Percentiles rank a stretch among this genome's conserved stretches.
Evolutionary conservation across 1,140 invertebrate species (phyloP).

Genomic region (Lepidurus packardi): DNA sequence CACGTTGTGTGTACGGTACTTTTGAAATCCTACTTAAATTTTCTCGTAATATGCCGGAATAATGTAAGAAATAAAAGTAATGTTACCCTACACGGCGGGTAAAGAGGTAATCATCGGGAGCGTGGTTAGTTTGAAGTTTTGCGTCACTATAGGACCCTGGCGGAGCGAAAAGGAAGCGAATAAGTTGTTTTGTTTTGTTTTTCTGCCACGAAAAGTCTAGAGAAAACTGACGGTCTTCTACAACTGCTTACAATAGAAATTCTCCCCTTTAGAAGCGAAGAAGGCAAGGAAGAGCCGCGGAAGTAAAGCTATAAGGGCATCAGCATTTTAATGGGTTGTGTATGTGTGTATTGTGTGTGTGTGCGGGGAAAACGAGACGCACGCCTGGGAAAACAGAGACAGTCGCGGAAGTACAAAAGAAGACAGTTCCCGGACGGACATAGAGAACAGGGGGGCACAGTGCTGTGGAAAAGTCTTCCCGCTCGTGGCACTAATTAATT

Average conservation of each 20-base stretch:
- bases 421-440: conserved; percentile 20
- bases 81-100: no score
- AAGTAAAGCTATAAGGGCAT: conserved; percentile 22
- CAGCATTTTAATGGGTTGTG: conserved; percentile 21
- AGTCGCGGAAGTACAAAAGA: conserved; percentile 17
- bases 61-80: no score
- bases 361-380: not conserved
- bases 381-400: conserved; percentile 20
- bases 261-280: not conserved
- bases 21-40: no score
- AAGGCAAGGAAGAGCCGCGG: conserved; percentile 8
- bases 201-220: not conserved
- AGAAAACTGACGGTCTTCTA: conserved; percentile 13
- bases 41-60: no score
- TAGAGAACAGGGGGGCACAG: not conserved
- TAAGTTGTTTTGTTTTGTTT: not conserved
- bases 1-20: no score
- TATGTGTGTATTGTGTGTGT: conserved; percentile 14
- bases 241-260: conserved; percentile 6
- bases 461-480: conserved; percentile 14
- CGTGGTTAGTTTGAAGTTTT: no score
- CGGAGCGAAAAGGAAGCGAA: not conserved
- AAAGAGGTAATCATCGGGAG: no score
- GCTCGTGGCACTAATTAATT: conserved; percentile 21
- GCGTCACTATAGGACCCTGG: not conserved